phyloP scores from a whole-genome alignment of 1,140 invertebrate genomes.

The Platyscapa corneri region DNA sequence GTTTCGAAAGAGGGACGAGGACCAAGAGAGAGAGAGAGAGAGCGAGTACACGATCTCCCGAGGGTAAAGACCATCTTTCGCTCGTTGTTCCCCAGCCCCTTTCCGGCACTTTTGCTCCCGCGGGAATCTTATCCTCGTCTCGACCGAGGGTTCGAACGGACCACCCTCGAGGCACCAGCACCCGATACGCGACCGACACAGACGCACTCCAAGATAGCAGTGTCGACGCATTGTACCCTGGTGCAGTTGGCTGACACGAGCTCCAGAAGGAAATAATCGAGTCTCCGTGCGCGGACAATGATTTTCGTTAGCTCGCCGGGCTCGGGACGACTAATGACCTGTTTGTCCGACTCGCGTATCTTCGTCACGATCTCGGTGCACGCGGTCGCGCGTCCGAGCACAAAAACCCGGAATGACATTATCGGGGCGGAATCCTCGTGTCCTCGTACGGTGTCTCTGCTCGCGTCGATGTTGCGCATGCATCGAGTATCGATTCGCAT shows the following conservation, averaged over 20 bases:
- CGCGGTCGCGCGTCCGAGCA: no score
- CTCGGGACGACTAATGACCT: not conserved
- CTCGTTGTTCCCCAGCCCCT: not conserved
- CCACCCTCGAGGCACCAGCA: conserved; percentile 24
- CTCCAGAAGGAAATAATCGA: not conserved
- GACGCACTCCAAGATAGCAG: no score
- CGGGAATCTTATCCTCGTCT: conserved; percentile 44
- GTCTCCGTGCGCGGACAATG: not conserved
- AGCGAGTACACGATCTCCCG: no score
- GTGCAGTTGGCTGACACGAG: no score
- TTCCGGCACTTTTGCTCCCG: not conserved
- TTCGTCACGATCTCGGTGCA: no score
- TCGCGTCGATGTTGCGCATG: no score
- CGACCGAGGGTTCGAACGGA: conserved; percentile 3
- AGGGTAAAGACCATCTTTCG: not conserved
- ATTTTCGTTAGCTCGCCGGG: not conserved
- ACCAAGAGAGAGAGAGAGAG: no score
- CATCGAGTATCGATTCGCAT: no score
- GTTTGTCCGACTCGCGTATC: not conserved
- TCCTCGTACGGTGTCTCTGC: no score
- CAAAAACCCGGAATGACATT: not conserved
- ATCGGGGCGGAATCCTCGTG: not conserved
- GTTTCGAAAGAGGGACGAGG: not conserved
- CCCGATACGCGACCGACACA: conserved; percentile 12
- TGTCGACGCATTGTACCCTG: no score